Evolutionary conservation across 2,888 invertebrate genomes (phyloP), one percentile per base, ranked within the genome.

Genomic region (Rapana venosa): DNA sequence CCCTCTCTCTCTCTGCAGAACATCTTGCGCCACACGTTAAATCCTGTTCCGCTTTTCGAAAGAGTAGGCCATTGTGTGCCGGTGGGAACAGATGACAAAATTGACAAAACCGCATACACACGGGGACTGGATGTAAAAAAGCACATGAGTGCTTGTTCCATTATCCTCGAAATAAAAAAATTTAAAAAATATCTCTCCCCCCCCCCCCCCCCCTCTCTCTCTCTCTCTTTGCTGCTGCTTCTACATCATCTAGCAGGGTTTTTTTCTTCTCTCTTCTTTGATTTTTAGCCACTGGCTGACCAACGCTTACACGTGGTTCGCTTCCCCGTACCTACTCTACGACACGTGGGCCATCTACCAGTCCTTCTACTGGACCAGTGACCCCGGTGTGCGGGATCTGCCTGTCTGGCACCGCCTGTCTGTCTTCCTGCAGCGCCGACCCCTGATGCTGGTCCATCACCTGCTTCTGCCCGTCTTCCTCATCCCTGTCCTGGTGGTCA

Each of bases 281-380:
- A 17, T 13, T 22, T 66, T 8, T 5, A 79, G 79, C 13, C 79
- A 79, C 79, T 79, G 79, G 79, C 79, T 79, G 79, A 79, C 79
- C 32, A 79, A 79, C 15, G 11, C 15, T 1, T 79, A 79, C 79
- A 15, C 79, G 35, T 79, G 79, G 79, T 79, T 32, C 32, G 79
- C 13, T 1, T 5, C 32, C 17, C 79, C 79, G 1, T 79, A 79
- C 79, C 17, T 79, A 1, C 32, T 15, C 2, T 32, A 79, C 17
- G 79, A 79, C 79, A 20, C 20, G 32, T 79, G 32, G 79, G 79
- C 79, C 79, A 32, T 79, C 32, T 79, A 79, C 35, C 79, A 35
- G 32, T 32, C 32, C 32, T 79, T 32, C 35, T 79, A 1, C 35
- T 32, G 32, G 79, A 35, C 32, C 8, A 1, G 5, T 32, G 74